These are phyloP conservation scores for Gorsachius magnificus DNA, from an alignment of 2,797 vertebrate species.

Conservation along the genomic window DNA sequence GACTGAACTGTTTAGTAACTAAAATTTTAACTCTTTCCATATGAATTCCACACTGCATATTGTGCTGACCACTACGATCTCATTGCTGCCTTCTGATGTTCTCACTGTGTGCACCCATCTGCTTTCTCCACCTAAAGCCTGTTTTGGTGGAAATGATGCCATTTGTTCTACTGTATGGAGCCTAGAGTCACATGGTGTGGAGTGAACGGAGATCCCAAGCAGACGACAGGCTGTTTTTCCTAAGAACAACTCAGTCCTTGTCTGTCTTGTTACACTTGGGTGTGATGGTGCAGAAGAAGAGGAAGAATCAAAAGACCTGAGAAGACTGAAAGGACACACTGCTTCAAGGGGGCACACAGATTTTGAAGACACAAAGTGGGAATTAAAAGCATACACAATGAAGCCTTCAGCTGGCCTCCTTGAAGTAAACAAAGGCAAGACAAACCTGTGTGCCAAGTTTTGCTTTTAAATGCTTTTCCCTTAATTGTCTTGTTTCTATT, in stretches of 20 bases:
- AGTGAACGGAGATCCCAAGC: neutral
- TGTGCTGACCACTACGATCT: neutral
- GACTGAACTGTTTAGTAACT: neutral
- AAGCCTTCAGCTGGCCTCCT: neutral
- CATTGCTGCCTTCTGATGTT: neutral
- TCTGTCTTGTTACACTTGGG: neutral
- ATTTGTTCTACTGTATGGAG: neutral
- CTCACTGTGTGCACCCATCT: neutral
- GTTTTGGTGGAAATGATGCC: neutral
- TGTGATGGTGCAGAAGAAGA: neutral
- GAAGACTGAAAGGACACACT: neutral
- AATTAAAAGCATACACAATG: neutral
- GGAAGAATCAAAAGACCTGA: neutral
- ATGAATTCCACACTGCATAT: neutral
- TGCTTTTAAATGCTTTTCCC: neutral
- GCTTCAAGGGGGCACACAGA: neutral
- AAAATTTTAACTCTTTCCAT: neutral
- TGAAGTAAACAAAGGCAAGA: neutral
- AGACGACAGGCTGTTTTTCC: neutral
- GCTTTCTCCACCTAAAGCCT: neutral
- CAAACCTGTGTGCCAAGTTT: neutral
- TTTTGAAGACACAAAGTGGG: neutral
- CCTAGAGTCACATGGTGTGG: neutral
- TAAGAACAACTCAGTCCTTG: neutral
- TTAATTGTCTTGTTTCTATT: neutral